Base-by-base conservation (phyloP, 2,888 invertebrate genomes). In the Resseliella maxima region DNA sequence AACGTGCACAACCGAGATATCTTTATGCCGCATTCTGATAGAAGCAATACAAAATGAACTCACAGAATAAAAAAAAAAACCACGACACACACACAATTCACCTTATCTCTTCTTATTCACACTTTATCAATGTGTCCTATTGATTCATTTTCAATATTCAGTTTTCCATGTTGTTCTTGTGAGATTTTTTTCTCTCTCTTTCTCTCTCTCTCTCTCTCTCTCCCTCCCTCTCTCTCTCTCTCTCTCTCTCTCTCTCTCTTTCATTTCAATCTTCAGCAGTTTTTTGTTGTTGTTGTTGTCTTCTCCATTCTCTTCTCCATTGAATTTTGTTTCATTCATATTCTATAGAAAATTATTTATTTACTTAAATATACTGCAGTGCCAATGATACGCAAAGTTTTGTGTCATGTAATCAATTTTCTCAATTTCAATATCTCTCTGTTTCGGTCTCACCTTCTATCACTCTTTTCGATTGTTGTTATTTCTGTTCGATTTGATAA, bases 41-140 rank as follows among this genome's bases (percentile, higher is more conserved):
- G 24, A 59, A 72, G 72, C 27, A 59, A 18, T 35, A 18, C 0
- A 72, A 72, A 72, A 59, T 24, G 24, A 41, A 12, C 41, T 8
- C 41, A 41, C 41, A 41, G 12, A 5, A 41, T 8, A 41, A 5
- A 5, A 41, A 41, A 12, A 5, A 41, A 41, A 41, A 41, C 12
- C 6, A 41, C n/a, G n/a, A n/a, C n/a, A n/a, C n/a, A n/a, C n/a
- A 41, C 41, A 41, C 12, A 12, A 5, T 50, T 12, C 31, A 72
- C 72, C 72, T 72, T 72, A 72, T 72, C 72, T 72, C 24, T 3
- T 31, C 27, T 72, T 31, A 72, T 72, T 72, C 31, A 72, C 72
- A 72, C 72, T 72, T 72, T 72, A 72, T 72, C 72, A 72, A 10
- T 31, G 72, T 15, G 59, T 59, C 15, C 59, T 35, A 72, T 72